Evolutionary conservation across 2,797 vertebrate genomes (phyloP).

Genomic region (Melanotaenia boesemani): DNA sequence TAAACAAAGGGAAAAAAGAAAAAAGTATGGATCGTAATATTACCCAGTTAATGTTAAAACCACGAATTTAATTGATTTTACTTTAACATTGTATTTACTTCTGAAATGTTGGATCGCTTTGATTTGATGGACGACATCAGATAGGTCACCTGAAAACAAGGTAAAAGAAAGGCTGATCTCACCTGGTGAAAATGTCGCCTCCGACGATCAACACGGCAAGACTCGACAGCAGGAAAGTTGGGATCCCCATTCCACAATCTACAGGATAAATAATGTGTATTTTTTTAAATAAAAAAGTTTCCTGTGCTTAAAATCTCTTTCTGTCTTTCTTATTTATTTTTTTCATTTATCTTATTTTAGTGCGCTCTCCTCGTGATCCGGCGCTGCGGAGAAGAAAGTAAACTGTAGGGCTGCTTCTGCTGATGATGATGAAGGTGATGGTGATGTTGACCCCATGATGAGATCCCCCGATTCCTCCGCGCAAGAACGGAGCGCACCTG

Average conservation of each 20-base stretch:
- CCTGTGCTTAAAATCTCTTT: slow-evolving; percentile 21
- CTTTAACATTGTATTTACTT: slow-evolving; percentile 17
- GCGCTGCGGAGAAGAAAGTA: slow-evolving; percentile 64
- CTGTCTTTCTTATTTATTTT: background rate
- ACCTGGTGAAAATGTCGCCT: slow-evolving; percentile 88
- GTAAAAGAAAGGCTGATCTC: slow-evolving; percentile 67
- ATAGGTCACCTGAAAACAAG: slow-evolving; percentile 22
- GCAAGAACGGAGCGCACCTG: slow-evolving; percentile 37
- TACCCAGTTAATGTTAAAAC: background rate
- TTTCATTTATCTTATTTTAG: slow-evolving; percentile 35
- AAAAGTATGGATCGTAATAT: too few species aligned
- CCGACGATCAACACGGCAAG: slow-evolving; percentile 85
- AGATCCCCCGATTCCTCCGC: slow-evolving; percentile 38
- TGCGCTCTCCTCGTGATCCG: slow-evolving; percentile 67
- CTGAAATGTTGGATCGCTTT: background rate
- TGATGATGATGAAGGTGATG: slow-evolving; percentile 24
- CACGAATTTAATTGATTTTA: too few species aligned
- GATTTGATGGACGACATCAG: background rate
- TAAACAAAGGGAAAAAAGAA: background rate
- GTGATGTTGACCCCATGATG: slow-evolving; percentile 71
- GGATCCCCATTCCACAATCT: slow-evolving; percentile 84
- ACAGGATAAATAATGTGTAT: background rate
- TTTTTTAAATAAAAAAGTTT: slow-evolving; percentile 56
- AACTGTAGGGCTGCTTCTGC: slow-evolving; percentile 56
- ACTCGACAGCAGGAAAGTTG: slow-evolving; percentile 82